Base-by-base conservation (phyloP, 2,797 vertebrate genomes). In the Zalophus californianus region DNA sequence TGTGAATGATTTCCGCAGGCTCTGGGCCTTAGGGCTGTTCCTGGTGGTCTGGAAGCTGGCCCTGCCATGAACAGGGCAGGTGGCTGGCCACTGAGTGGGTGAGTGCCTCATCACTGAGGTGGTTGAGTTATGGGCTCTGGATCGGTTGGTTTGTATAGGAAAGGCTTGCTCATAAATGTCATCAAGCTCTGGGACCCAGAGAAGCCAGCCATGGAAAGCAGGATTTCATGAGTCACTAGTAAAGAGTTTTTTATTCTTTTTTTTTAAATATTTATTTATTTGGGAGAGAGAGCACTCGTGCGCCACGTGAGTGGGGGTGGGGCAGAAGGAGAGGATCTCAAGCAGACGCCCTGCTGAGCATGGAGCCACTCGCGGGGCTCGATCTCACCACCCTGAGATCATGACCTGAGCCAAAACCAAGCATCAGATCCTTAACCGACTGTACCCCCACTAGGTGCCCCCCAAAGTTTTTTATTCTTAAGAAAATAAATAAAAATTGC, bases 181-280 rank as follows among this genome's bases (percentile, higher is more conserved):
- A 8, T n/a, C 99, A 99, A 98, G 99, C 99, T 0, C 98, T 99
- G 1, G 99, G 99, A 41, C 99, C 99, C 8, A 99, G 99, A 97
- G 99, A 99, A 96, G 99, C 99, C 82, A 99, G 98, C 95, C 99
- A 99, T 54, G 99, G 99, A 60, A 99, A 99, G 96, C 97, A 99
- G 95, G 99, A 99, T 98, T 99, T 99, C 98, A 99, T 99, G 99
- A 99, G 99, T 99, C 96, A 99, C 99, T 27, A 99, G 99, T 29
- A 99, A 98, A 99, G 99, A 38, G 92, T 41, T 44, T 41, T 77
- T 50, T 5, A 77, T 68, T 77, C 60, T 3, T 25, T 14, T 70
- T 23, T 21, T 6, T n/a, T n/a, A n/a, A n/a, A n/a, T 66, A 56
- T 64, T 64, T n/a, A n/a, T 66, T n/a, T 66, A 73, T 73, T 73